Base-by-base conservation (phyloP, 2,888 invertebrate genomes). In the Thecocarcelia acutangulata region DNA sequence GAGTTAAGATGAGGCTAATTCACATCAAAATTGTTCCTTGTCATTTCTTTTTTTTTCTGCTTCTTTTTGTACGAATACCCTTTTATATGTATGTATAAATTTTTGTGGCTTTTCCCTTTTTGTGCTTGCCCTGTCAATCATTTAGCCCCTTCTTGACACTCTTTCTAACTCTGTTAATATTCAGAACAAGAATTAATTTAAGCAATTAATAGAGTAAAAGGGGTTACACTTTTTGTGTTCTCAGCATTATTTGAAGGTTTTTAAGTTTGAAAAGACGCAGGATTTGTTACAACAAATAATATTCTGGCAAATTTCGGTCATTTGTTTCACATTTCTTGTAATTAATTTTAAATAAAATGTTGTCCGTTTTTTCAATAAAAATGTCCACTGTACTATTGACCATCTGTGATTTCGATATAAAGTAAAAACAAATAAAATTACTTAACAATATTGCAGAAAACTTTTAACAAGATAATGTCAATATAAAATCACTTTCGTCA, bases 1-100 rank as follows among this genome's bases (percentile, higher is more conserved):
- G 85, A 85, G 84, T 79, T 74, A 83, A 84, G 79, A 82, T 74
- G 77, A 78, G 58, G 82, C 77, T 82, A 82, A 82, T 82, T 73
- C 63, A 33, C 70, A 58, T 76, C 72, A 37, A 80, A 76, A 76
- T 77, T 69, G 61, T 74, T 58, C 56, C 24, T 24, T 24, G 24
- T 24, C 73, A 56, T 72, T 64, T 76, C 68, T 69, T 69, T 72
- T 17, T 63, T 66, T 66, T 56, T 40, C 58, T 44, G 28, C 50
- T 24, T 42, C 15, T 6, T 40, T 48, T 46, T 58, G 11, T 33
- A 37, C 33, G 33, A 2, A 24, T 24, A 24, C 24, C 2, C 5
- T 3, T 24, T 3, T 24, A 24, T 24, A 24, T 5, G 5, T 24
- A 24, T 24, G 24, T 24, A 24, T 24, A 24, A 5, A 24, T 24